These are phyloP conservation scores for Drosophila gunungcola DNA, from an alignment of 1,140 invertebrate species.

Conservation along the genomic window DNA sequence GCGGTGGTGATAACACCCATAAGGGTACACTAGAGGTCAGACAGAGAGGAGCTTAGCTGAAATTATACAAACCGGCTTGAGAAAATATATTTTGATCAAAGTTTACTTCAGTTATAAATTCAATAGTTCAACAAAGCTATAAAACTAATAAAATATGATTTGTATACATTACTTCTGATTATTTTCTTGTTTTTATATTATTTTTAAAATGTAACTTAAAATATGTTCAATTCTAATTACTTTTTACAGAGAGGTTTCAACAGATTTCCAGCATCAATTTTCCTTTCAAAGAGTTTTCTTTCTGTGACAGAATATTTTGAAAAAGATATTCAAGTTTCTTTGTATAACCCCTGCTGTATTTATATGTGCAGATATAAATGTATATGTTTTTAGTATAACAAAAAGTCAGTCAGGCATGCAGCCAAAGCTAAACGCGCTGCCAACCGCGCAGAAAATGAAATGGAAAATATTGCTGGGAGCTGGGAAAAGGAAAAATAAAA, in stretches of 20 bases:
- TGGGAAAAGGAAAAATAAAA: slow-evolving; percentile 66
- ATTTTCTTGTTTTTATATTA: too few relatives aligned
- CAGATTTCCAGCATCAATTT: too few relatives aligned
- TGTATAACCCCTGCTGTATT: not conserved
- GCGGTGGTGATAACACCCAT: slow-evolving; percentile 67
- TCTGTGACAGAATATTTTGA: too few relatives aligned
- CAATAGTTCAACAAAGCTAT: not conserved
- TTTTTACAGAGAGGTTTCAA: too few relatives aligned
- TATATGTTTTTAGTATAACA: slow-evolving; percentile 37
- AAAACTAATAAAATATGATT: not conserved
- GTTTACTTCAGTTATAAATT: not conserved
- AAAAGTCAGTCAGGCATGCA: slow-evolving; percentile 69
- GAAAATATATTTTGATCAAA: not conserved
- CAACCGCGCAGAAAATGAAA: slow-evolving; percentile 79
- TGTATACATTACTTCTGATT: too few relatives aligned
- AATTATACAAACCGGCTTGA: too few relatives aligned
- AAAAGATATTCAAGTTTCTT: not conserved
- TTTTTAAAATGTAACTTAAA: too few relatives aligned
- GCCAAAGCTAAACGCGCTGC: slow-evolving; percentile 72
- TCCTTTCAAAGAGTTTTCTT: too few relatives aligned
- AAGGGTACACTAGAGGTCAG: slow-evolving; percentile 15
- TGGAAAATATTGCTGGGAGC: slow-evolving; percentile 75
- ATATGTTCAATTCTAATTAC: too few relatives aligned
- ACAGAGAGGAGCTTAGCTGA: not conserved
- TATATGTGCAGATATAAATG: slow-evolving; percentile 15